Evolutionary conservation across 2,888 invertebrate genomes (phyloP).

Genomic region (Drosophila gaucha): DNA sequence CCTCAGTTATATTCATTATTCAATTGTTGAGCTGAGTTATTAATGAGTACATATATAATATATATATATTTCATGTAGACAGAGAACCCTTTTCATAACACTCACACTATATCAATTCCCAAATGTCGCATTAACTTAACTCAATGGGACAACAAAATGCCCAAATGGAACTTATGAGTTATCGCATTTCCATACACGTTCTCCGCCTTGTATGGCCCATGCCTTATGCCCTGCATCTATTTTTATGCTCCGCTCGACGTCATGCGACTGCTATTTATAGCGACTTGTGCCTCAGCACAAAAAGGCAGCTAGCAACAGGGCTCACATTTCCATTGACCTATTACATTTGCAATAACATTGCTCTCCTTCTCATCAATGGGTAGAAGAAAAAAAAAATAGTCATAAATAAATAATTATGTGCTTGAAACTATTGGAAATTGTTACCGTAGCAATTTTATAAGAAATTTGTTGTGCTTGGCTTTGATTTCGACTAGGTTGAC

Average conservation of each 20-base stretch:
- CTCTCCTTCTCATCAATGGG: conserved; percentile 32
- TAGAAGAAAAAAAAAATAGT: conserved; percentile 28
- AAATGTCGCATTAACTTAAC: conserved; percentile 27
- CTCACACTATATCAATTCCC: conserved; percentile 7
- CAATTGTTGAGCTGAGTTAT: conserved; percentile 23
- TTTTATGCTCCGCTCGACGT: conserved; percentile 39
- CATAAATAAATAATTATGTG: conserved; percentile 71
- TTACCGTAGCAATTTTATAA: conserved; percentile 33
- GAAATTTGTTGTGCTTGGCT: conserved; percentile 9
- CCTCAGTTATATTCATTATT: background rate
- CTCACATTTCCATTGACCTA: conserved; percentile 44
- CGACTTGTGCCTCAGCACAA: conserved; percentile 16
- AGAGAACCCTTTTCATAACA: conserved; percentile 6
- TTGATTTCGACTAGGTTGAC: conserved; percentile 9
- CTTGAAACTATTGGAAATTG: conserved; percentile 48
- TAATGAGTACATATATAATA: conserved; percentile 24
- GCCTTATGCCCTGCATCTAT: conserved; percentile 37
- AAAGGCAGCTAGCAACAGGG: conserved; percentile 38
- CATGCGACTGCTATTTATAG: conserved; percentile 39
- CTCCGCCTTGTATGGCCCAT: background rate
- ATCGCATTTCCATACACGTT: conserved; percentile 41
- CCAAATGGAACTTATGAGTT: conserved; percentile 29
- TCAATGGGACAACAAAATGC: conserved; percentile 12
- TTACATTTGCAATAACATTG: conserved; percentile 14
- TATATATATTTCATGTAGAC: background rate